Conservation (phyloP, 2,113 vertebrate species). For the Serilophus lunatus region DNA sequence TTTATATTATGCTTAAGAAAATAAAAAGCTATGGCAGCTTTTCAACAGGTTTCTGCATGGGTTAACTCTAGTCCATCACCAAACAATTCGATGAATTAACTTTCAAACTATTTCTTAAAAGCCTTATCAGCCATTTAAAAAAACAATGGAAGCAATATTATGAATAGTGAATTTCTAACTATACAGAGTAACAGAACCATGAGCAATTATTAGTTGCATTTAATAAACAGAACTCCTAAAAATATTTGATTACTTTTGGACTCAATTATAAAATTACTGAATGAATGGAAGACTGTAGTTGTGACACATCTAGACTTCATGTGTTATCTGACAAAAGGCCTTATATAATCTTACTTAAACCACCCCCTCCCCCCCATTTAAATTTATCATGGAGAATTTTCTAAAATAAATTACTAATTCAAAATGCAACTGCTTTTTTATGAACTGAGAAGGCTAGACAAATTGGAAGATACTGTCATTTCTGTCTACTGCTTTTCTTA, state of each 20-base stretch:
- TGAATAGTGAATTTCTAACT: slow-evolving; percentile 8
- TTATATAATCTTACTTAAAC: slow-evolving; percentile 56
- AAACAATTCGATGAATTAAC: neutral
- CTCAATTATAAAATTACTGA: slow-evolving; percentile 41
- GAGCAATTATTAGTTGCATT: slow-evolving; percentile 3
- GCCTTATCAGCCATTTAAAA: slow-evolving; percentile 14
- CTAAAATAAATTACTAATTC: slow-evolving; percentile 1
- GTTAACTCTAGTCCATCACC: neutral
- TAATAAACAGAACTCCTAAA: slow-evolving; percentile 54
- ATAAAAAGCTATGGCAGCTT: neutral
- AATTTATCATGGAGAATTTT: neutral
- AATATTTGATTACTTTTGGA: slow-evolving; percentile 57
- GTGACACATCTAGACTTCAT: slow-evolving; percentile 53
- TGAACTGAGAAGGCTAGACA: slow-evolving; percentile 1
- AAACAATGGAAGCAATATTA: slow-evolving; percentile 56
- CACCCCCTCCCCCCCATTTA: slow-evolving; percentile 30
- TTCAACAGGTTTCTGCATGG: neutral
- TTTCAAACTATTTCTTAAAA: slow-evolving; percentile 7
- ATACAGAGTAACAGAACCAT: neutral
- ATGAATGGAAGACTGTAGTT: slow-evolving; percentile 34
- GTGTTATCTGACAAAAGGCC: slow-evolving; percentile 15
- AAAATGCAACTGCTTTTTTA: slow-evolving; percentile 13
- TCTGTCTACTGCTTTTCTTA: neutral
- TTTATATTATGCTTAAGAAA: neutral
- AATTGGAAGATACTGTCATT: slow-evolving; percentile 23